These are phyloP conservation scores for Aptenodytes patagonicus DNA, from an alignment of 2,113 vertebrate genomes.

Conservation along the genomic window DNA sequence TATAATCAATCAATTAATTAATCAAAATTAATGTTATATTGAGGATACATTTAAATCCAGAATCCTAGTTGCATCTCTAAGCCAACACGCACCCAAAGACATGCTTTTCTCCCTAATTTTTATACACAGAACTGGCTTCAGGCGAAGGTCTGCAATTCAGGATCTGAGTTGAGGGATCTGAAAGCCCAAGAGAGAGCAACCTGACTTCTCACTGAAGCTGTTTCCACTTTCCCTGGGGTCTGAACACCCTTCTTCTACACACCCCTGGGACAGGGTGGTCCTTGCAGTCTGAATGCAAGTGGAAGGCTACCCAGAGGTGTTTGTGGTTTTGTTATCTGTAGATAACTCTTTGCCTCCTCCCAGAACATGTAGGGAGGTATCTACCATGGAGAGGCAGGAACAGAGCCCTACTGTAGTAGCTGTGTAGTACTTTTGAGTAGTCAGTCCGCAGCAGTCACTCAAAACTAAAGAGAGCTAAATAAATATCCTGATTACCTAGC, in stretches of 20 bases:
- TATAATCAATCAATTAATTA: too few relatives aligned
- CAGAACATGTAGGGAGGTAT: background rate
- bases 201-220: background rate
- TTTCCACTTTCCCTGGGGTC: background rate
- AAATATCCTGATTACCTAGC: background rate
- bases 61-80: background rate
- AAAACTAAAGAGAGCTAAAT: background rate
- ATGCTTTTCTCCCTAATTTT: background rate
- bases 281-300: background rate
- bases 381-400: background rate
- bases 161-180: background rate
- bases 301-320: background rate
- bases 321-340: background rate
- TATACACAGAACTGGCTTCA: background rate
- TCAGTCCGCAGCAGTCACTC: background rate
- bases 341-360: background rate
- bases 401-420: background rate
- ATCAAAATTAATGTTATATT: background rate
- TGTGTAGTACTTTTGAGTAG: background rate
- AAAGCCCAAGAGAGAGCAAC: background rate
- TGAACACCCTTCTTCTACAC: background rate
- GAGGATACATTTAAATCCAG: background rate
- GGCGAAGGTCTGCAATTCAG: background rate
- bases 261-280: background rate
- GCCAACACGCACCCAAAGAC: background rate